Base-by-base conservation (phyloP, 1,140 invertebrate species). In the Hycleus phaleratus region DNA sequence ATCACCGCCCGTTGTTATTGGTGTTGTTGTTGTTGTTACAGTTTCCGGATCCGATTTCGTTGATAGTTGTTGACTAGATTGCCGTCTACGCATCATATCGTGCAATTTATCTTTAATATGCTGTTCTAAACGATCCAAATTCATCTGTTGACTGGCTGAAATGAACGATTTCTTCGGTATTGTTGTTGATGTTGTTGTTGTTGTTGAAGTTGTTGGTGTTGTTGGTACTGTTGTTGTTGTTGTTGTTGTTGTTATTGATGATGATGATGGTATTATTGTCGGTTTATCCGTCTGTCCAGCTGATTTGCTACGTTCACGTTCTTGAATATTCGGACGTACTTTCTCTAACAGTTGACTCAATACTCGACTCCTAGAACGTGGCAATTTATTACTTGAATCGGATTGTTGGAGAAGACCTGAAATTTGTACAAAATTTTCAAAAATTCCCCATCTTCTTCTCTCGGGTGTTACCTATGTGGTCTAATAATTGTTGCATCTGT, bases 51-150 rank as follows among this genome's bases (percentile, higher is more conserved):
- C 72, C 7, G 71, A 71, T 54, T 73, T 72, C 3, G 72, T 69
- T 24, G 63, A 55, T n/a, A 11, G 4, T 26, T 57, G 26, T 38
- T 65, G 65, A n/a, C 60, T 59, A 1, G 61, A 66, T 46, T 70
- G 70, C 32, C 69, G 49, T 46, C 70, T 56, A 42, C 64, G 68
- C 54, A 73, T 71, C 12, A 72, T 74, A 51, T 75, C 73, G 40
- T 75, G 73, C 3, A 78, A 58, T 63, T 78, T 78, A 56, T 78
- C 75, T 57, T 77, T 75, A 4, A 78, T 67, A 44, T 78, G 76
- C 6, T 70, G 68, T 63, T 78, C 76, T 4, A 78, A 62, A 18
- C 74, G 69, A 48, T 78, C 75, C 46, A 74, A 66, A 62, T 69
- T 68, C 60, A 70, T 61, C 51, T 71, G 69, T n/a, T 67, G 61